Evolutionary conservation across 2,888 invertebrate species (phyloP).

Genomic region (Amblyjoppa proteus): DNA sequence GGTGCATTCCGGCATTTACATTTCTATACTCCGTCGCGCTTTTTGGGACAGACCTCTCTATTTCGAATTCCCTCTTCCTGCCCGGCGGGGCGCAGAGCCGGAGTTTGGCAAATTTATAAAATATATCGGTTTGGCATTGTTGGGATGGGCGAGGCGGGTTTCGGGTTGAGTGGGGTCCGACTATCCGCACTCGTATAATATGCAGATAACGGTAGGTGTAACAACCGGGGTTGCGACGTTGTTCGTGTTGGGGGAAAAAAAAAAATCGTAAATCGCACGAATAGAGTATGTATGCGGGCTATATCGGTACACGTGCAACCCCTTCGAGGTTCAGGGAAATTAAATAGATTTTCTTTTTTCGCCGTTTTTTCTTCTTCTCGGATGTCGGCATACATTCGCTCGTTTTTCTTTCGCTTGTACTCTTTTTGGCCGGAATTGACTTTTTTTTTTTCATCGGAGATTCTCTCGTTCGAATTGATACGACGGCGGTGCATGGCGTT

Average conservation of each 20-base stretch:
- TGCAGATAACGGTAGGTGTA: constrained; percentile 15
- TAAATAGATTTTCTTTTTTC: constrained; percentile 50
- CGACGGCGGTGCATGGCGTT: constrained; percentile 5
- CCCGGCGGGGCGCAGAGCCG: neutral
- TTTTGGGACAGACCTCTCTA: neutral
- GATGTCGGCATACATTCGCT: constrained; percentile 24
- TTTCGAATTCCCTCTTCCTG: constrained; percentile 16
- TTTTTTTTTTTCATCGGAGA: constrained; percentile 12
- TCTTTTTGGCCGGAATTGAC: constrained; percentile 19
- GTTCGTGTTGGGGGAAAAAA: neutral
- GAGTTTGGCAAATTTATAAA: constrained; percentile 52
- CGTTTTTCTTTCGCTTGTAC: constrained; percentile 28
- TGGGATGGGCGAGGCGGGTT: neutral
- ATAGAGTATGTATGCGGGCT: constrained; percentile 1
- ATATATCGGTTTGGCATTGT: constrained; percentile 37
- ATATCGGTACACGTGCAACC: neutral
- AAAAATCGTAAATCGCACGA: constrained; percentile 18
- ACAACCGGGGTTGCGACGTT: constrained; percentile 14
- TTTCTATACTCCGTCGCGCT: constrained; percentile 29
- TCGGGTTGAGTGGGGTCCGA: neutral
- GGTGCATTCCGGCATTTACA: constrained; percentile 49
- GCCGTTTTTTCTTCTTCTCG: neutral
- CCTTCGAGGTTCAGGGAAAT: constrained; percentile 36
- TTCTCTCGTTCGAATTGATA: constrained; percentile 3
- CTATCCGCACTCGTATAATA: neutral